phyloP scores from a whole-genome alignment of 2,888 invertebrate genomes.

The Notodonta ziczac region DNA sequence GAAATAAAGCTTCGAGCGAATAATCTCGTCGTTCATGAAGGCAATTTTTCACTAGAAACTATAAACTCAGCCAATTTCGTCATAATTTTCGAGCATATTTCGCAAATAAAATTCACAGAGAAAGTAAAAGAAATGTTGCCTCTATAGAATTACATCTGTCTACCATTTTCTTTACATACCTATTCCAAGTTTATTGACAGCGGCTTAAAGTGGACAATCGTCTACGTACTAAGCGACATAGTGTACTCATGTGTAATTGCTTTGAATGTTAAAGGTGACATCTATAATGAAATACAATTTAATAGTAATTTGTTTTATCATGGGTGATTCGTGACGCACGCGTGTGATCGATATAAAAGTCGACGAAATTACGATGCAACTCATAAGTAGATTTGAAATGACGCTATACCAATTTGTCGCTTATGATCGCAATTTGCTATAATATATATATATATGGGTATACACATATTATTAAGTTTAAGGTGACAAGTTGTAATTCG shows the following conservation, averaged over 20 bases:
- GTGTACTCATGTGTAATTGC: neutral
- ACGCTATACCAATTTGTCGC: no score
- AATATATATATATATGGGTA: no score
- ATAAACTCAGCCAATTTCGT: neutral
- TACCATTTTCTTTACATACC: neutral
- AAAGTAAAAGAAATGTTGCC: neutral
- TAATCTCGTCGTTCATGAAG: neutral
- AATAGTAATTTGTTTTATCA: neutral
- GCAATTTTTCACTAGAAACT: neutral
- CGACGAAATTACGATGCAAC: no score
- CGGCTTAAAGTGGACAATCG: neutral
- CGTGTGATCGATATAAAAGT: no score
- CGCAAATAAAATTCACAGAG: slow-evolving; percentile 4
- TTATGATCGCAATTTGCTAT: no score
- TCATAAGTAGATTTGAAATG: no score
- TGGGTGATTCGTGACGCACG: no score
- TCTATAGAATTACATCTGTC: neutral
- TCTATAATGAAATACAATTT: neutral
- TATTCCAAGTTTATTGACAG: slow-evolving; percentile 7
- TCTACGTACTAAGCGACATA: neutral
- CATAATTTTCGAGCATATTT: neutral
- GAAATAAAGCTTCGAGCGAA: neutral
- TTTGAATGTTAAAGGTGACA: neutral
- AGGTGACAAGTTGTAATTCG: no score
- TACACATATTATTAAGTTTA: no score